These are phyloP conservation scores for Monomorium pharaonis DNA, from an alignment of 1,140 invertebrate species.

Conservation along the genomic window DNA sequence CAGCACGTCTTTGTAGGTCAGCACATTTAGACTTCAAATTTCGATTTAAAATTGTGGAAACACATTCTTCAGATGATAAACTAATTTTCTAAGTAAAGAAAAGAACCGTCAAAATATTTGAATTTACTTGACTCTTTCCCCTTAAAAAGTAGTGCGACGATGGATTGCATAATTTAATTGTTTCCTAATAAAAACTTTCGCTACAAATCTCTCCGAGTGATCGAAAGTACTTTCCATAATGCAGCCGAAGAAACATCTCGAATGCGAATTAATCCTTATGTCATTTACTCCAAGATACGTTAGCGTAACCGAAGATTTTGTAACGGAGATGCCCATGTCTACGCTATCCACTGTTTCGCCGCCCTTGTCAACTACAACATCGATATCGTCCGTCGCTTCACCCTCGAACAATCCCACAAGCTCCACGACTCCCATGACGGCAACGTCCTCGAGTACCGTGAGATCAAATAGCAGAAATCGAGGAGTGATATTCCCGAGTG, in stretches of 20 bases:
- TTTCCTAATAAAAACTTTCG: background rate
- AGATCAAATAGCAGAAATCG: conserved; percentile 87
- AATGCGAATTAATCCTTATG: background rate
- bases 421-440: conserved; percentile 80
- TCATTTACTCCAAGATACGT: conserved; percentile 53
- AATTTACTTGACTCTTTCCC: too few relatives aligned
- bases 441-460: conserved; percentile 76
- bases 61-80: too few relatives aligned
- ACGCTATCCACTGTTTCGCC: conserved; percentile 76
- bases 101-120: too few relatives aligned
- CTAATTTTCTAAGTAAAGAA: too few relatives aligned
- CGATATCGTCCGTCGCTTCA: conserved; percentile 75
- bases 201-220: background rate
- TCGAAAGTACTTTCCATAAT: background rate
- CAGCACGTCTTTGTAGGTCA: too few relatives aligned
- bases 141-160: background rate
- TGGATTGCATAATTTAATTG: background rate
- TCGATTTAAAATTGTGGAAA: too few relatives aligned
- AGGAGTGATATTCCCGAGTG: conserved; percentile 94
- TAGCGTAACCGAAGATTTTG: conserved; percentile 72
- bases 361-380: conserved; percentile 76
- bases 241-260: background rate
- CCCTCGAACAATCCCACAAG: conserved; percentile 47
- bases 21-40: too few relatives aligned
- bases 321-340: conserved; percentile 77